These are phyloP conservation scores for Tetropium fuscum DNA, from an alignment of 2,888 invertebrate species.

Conservation along the genomic window DNA sequence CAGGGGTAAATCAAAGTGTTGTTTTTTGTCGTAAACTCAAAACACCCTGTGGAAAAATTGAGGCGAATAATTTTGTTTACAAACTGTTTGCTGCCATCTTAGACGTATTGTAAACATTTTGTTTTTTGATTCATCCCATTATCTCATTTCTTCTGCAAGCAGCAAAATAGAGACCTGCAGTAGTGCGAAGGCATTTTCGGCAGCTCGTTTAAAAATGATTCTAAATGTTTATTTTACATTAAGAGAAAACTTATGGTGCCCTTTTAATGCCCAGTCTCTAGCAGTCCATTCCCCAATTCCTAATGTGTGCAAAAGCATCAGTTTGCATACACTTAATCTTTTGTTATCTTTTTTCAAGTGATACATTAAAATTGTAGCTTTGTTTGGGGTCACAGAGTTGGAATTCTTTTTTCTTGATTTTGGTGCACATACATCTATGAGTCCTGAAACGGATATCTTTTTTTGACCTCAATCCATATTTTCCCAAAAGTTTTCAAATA, in stretches of 20 bases:
- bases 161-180: background rate
- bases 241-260: background rate
- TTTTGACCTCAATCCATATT: background rate
- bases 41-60: too few species aligned
- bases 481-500: background rate
- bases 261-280: background rate
- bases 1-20: too few species aligned
- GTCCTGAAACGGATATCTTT: background rate
- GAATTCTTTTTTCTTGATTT: background rate
- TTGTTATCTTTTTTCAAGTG: background rate
- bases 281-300: constrained; percentile 2
- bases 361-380: background rate
- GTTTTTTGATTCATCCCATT: too few species aligned
- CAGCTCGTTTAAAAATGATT: background rate
- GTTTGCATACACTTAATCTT: constrained; percentile 1
- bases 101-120: too few species aligned
- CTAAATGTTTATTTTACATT: background rate
- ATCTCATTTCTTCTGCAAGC: too few species aligned
- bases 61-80: too few species aligned
- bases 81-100: too few species aligned
- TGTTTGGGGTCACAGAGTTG: constrained; percentile 1
- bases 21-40: too few species aligned
- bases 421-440: background rate
- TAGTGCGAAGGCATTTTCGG: constrained; percentile 1
- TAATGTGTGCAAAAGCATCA: background rate